Evolutionary conservation across 1,140 invertebrate genomes (phyloP), one percentile per base, ranked within the genome.

Genomic region (Brevipalpus yothersi): DNA sequence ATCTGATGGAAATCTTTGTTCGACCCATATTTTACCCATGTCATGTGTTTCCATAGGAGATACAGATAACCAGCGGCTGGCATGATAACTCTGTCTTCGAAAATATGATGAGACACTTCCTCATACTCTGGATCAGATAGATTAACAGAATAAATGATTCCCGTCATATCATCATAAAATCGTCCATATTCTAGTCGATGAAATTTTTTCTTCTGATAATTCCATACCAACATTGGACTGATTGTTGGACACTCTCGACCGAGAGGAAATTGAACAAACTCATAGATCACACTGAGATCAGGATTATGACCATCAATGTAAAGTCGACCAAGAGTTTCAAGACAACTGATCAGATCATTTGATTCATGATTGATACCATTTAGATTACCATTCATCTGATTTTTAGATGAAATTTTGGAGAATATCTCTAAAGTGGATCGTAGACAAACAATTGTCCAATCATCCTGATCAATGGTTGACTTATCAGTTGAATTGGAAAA

Each of bases 71-170:
- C 91, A 40, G 91, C 94, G 49, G 90, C 91, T 10, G 93, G 92
- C 74, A 89, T 96, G 4, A 97, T 72, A 41, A 93, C 77, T 68
- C 92, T 78, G n/a, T 90, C 91, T 72, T 96, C 91, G 66, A 96
- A 93, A 15, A 77, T 78, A 69, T 97, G 92, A 23, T 90, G 92
- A 53, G 19, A 19, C 19, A 58, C 21, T 8, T 41, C 19, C 41
- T 58, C 39, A n/a, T 42, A 41, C 19, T 31, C 21, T 17, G 62
- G 10, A 61, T 56, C 15, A 58, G 23, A 39, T 55, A 55, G 40
- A 21, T 55, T 21, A 15, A 97, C 80, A 0, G 88, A 79, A 17
- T 13, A 31, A 13, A 15, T 19, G 7, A 40, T 15, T n/a, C 21
- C 39, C 1, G 40, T 40, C 19, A 63, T 75, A 63, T 88, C 80